Conservation (phyloP, 1,140 invertebrate species). For the Acyrthosiphon pisum region DNA sequence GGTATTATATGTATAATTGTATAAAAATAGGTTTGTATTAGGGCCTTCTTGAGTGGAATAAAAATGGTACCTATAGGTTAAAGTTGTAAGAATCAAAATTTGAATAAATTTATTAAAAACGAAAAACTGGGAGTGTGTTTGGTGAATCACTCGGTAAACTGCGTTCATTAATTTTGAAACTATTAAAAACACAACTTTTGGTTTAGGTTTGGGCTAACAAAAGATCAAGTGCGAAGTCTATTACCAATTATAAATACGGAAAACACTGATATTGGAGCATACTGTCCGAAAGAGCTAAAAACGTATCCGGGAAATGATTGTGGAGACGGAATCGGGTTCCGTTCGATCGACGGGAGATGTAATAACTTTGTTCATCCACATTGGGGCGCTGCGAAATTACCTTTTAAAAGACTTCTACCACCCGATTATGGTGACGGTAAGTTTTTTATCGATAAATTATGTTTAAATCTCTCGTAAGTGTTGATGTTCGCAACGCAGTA, state of each 20-base stretch:
- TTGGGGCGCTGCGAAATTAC: conserved; percentile 85
- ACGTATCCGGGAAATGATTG: conserved; percentile 72
- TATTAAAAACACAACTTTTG: conserved; percentile 49
- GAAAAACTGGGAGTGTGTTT: not conserved
- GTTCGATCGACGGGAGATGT: conserved; percentile 87
- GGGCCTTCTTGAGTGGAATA: no score
- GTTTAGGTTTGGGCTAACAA: conserved; percentile 79
- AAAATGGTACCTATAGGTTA: no score
- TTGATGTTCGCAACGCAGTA: not conserved
- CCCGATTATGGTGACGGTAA: conserved; percentile 81
- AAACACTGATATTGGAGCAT: conserved; percentile 81
- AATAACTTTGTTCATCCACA: conserved; percentile 91
- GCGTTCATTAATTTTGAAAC: not conserved
- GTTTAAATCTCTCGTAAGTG: no score
- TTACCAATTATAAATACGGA: conserved; percentile 87
- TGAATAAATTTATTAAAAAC: not conserved
- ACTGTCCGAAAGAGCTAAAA: conserved; percentile 85
- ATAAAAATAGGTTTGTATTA: no score
- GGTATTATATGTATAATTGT: no score
- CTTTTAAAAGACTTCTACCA: conserved; percentile 80
- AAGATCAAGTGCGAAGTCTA: conserved; percentile 84
- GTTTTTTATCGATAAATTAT: not conserved
- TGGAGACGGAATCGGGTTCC: conserved; percentile 69
- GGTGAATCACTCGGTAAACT: no score
- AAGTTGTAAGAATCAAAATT: no score